Conservation (phyloP, 2,888 invertebrate species). For the Stratiomys singularior region DNA sequence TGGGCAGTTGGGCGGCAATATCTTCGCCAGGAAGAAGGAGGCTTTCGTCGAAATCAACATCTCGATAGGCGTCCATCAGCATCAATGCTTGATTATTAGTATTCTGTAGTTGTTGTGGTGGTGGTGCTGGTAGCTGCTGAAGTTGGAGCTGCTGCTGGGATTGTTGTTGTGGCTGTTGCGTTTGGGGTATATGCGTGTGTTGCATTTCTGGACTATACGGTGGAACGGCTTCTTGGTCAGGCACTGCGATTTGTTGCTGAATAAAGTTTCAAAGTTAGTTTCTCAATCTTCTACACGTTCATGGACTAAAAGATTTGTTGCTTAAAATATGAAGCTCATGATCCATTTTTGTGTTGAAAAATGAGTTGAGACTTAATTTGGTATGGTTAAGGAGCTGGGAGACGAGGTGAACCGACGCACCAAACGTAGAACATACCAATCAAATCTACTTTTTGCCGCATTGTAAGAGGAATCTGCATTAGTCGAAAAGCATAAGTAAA, state of each 20-base stretch:
- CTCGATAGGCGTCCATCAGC: slow-evolving; percentile 50
- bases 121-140: slow-evolving; percentile 16
- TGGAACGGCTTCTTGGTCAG: slow-evolving; percentile 64
- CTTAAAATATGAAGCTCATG: too few species aligned
- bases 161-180: not conserved
- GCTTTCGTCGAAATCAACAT: slow-evolving; percentile 51
- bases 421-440: too few species aligned
- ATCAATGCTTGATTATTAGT: slow-evolving; percentile 38
- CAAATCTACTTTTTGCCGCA: too few species aligned
- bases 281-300: too few species aligned
- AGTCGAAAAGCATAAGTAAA: too few species aligned
- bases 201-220: slow-evolving; percentile 61
- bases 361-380: too few species aligned
- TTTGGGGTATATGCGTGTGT: not conserved
- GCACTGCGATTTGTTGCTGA: slow-evolving; percentile 56
- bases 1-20: slow-evolving; percentile 56
- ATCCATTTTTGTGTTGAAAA: too few species aligned
- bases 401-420: too few species aligned
- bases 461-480: too few species aligned
- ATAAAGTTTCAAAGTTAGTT: not conserved
- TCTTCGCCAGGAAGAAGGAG: slow-evolving; percentile 52
- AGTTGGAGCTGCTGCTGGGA: slow-evolving; percentile 33
- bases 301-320: too few species aligned
- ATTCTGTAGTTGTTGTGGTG: slow-evolving; percentile 35
- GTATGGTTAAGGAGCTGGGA: too few species aligned